phyloP scores from a whole-genome alignment of 2,113 vertebrate genomes.

The Eclectus roratus region DNA sequence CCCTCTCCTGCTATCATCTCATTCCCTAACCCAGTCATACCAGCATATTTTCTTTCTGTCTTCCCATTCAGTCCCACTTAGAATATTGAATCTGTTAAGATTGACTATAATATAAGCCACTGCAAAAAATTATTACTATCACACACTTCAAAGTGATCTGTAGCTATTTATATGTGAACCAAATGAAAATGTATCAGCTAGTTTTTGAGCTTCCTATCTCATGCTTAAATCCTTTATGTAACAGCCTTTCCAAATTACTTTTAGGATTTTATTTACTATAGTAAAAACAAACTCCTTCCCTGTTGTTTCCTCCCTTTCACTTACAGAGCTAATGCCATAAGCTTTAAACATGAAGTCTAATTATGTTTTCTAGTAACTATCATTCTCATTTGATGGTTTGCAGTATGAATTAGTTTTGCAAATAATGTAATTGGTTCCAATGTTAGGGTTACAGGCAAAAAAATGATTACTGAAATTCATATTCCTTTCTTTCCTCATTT shows the following conservation, averaged over 20 bases:
- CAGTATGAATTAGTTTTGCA: slow-evolving; percentile 5
- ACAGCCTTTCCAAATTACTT: slow-evolving; percentile 21
- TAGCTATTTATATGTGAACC: not conserved
- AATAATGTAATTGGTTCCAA: slow-evolving; percentile 5
- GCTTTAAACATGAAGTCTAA: not conserved
- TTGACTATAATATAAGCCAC: not conserved
- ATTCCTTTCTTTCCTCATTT: not conserved
- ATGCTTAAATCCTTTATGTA: not conserved
- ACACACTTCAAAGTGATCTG: not conserved
- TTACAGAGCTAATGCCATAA: not conserved
- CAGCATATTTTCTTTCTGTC: not conserved
- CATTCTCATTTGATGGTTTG: slow-evolving; percentile 1
- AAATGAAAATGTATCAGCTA: not conserved
- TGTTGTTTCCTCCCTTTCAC: not conserved
- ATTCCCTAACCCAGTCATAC: not conserved
- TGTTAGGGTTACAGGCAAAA: not conserved
- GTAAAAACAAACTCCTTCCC: not conserved
- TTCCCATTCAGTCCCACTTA: not conserved
- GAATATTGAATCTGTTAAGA: not conserved
- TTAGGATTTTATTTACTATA: slow-evolving; percentile 4
- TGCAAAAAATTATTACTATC: not conserved
- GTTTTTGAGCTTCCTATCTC: not conserved
- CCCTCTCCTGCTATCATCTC: not conserved
- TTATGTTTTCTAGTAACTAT: slow-evolving; percentile 3
- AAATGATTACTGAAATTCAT: not conserved